Evolutionary conservation across 1,140 invertebrate genomes (phyloP).

Genomic region (Brachionus sp.): DNA sequence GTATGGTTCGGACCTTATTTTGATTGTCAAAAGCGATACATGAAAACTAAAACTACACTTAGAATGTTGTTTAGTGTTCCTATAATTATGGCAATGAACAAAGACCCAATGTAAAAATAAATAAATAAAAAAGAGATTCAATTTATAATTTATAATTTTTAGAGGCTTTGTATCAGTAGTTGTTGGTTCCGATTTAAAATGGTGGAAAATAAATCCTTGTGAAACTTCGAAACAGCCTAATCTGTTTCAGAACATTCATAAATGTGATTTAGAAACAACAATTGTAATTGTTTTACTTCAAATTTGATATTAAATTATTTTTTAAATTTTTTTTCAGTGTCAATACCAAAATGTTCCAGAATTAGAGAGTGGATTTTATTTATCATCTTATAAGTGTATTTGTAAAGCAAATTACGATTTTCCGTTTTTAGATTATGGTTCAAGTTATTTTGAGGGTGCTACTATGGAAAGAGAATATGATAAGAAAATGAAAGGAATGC

Average conservation of each 20-base stretch:
- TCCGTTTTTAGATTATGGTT: slow-evolving; percentile 45
- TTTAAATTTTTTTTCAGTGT: neutral
- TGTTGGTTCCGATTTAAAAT: slow-evolving; percentile 35
- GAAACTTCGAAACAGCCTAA: slow-evolving; percentile 16
- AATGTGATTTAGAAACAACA: slow-evolving; percentile 44
- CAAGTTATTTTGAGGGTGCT: slow-evolving; percentile 45
- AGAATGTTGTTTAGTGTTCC: slow-evolving; percentile 31
- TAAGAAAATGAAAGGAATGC: slow-evolving; percentile 38
- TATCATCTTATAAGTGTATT: slow-evolving; percentile 27
- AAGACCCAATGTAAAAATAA: slow-evolving; percentile 3
- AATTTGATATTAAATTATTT: neutral
- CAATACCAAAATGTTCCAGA: slow-evolving; percentile 39
- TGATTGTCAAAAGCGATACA: slow-evolving; percentile 25
- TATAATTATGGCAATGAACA: neutral
- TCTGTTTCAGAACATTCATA: slow-evolving; percentile 43
- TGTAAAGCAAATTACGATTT: slow-evolving; percentile 40
- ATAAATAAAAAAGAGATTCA: neutral
- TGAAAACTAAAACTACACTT: slow-evolving; percentile 27
- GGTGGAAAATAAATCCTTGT: slow-evolving; percentile 46
- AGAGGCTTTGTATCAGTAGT: slow-evolving; percentile 44
- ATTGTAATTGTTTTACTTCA: neutral
- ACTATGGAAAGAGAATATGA: slow-evolving; percentile 40
- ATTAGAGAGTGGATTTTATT: slow-evolving; percentile 39
- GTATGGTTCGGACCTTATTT: slow-evolving; percentile 44
- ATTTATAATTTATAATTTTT: neutral